Conservation (phyloP, 2,888 invertebrate genomes). For the Apeira syringaria region DNA sequence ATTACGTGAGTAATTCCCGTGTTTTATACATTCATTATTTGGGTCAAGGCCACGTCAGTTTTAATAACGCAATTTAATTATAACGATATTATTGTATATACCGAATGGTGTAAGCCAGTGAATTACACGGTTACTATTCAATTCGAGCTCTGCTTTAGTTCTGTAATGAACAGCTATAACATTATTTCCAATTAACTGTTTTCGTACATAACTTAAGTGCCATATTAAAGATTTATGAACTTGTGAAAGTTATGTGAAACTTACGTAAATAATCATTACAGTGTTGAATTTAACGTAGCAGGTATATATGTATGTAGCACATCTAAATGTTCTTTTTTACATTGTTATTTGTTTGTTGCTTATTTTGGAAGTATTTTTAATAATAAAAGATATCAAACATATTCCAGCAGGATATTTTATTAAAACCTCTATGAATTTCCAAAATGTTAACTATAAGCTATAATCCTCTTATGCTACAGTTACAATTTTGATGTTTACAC, state of each 20-base stretch:
- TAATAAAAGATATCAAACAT: slow-evolving; percentile 70
- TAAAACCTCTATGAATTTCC: slow-evolving; percentile 61
- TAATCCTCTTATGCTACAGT: slow-evolving; percentile 34
- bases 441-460: slow-evolving; percentile 49
- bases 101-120: slow-evolving; percentile 20
- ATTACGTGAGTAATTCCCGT: no score
- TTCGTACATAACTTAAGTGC: slow-evolving; percentile 45
- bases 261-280: slow-evolving; percentile 50
- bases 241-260: slow-evolving; percentile 18
- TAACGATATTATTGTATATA: slow-evolving; percentile 23
- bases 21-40: no score
- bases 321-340: slow-evolving; percentile 69
- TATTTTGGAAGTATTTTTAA: slow-evolving; percentile 80
- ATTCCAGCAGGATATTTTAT: slow-evolving; percentile 71
- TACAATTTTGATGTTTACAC: slow-evolving; percentile 20
- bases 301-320: slow-evolving; percentile 63
- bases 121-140: slow-evolving; percentile 21
- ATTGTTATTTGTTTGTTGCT: slow-evolving; percentile 83
- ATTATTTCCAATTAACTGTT: slow-evolving; percentile 16
- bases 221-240: slow-evolving; percentile 45
- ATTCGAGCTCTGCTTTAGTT: slow-evolving; percentile 24
- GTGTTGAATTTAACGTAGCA: slow-evolving; percentile 59
- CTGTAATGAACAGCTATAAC: slow-evolving; percentile 2
- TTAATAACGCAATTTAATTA: no score
- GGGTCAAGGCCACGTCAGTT: no score